Conservation (phyloP, 2,888 invertebrate genomes). For the Diarsia dahlii region DNA sequence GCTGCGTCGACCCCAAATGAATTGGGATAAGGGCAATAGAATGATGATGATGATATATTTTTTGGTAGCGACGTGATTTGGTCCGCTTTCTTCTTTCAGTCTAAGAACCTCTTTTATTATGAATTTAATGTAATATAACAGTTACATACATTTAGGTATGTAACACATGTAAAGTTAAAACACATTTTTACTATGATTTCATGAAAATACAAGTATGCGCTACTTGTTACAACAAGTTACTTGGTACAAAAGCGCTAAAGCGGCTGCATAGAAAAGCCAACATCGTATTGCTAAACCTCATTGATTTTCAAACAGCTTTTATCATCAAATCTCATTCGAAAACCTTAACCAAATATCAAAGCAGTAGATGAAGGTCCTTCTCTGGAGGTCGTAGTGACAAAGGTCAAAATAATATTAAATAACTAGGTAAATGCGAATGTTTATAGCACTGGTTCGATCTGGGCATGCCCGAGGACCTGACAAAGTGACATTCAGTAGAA, state of each 20-base stretch:
- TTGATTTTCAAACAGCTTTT: slow-evolving; percentile 84
- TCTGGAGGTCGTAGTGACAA: slow-evolving; percentile 30
- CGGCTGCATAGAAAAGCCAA: slow-evolving; percentile 66
- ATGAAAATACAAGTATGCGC: neutral
- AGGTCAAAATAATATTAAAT: slow-evolving; percentile 14
- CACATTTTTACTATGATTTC: neutral
- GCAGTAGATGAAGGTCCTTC: slow-evolving; percentile 55
- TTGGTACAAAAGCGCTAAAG: slow-evolving; percentile 73
- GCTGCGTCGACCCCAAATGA: too few species aligned
- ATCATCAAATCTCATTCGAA: slow-evolving; percentile 77
- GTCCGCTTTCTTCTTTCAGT: too few species aligned
- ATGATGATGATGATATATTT: too few species aligned
- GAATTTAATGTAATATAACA: too few species aligned
- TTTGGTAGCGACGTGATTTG: too few species aligned
- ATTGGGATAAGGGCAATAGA: too few species aligned
- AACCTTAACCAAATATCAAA: slow-evolving; percentile 71
- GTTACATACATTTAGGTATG: too few species aligned
- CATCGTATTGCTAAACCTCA: slow-evolving; percentile 82
- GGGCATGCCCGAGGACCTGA: neutral
- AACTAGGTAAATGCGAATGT: neutral
- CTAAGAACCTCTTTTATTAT: too few species aligned
- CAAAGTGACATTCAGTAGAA: neutral
- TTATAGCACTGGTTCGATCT: neutral
- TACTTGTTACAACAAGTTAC: too few species aligned
- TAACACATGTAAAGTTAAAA: too few species aligned